Evolutionary conservation across 1,140 invertebrate species (phyloP), one percentile per base, ranked within the genome.

Genomic region (Trichoplusia ni): DNA sequence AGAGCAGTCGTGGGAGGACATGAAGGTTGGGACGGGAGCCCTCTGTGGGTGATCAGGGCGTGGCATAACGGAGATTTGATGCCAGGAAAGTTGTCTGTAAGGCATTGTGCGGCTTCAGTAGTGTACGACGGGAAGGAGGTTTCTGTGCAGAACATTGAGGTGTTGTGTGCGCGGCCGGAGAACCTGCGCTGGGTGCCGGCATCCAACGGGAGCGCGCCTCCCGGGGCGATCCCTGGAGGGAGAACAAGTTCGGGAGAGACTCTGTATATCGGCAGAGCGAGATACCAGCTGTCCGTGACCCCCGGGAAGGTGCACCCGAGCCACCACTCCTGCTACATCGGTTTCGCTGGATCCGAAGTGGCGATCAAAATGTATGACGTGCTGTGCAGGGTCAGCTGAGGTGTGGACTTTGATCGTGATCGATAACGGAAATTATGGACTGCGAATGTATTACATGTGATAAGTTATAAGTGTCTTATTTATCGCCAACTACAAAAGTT

Each of bases 21-120:
- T 11, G 87, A 90, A 66, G 87, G 87, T 1, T 90, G 85, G 84
- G 92, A 94, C 58, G 93, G 94, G 19, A 92, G 94, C 71, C 89
- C 92, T 19, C 89, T 95, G 31, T 95, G 95, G 86, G 92, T 95
- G 42, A 95, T 95, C 7, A 90, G 94, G 29, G 92, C 92, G 9
- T 92, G 92, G 79, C 93, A 95, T 66, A 92, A 92, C 62, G 94
- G 94, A 3, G 94, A 94, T 49, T 81, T 93, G 73, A 81, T 92
- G n/a, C 93, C 92, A 2, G 93, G 93, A 0, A 94, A 94, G 79
- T 72, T 94, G 2, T 91, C 92, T 2, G 91, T 93, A 0, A 82
- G 85, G 5, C 92, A 92, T 64, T 86, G 89, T 7, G 75, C 90
- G 0, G 93, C 92, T 1, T 94, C 93, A n/a, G 82, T 94, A 2